Percentiles rank a stretch among this genome's conserved stretches.
Evolutionary conservation across 1,140 invertebrate species (phyloP).

Genomic region (Halesus radiatus): DNA sequence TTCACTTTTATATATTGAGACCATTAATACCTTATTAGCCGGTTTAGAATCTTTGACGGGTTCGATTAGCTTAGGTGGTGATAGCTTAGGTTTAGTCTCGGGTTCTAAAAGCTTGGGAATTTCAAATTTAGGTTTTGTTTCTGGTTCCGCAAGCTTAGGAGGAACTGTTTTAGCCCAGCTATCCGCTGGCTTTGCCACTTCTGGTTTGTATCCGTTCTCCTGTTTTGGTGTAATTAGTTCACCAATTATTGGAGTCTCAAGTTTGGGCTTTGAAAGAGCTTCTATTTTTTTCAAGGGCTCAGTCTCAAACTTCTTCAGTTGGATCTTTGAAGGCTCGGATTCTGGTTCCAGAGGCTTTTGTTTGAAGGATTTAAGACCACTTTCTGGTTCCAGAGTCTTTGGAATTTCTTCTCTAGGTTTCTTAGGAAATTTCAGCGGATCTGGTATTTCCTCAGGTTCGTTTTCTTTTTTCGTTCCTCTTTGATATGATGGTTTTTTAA

Average conservation of each 20-base stretch:
- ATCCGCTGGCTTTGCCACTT: not conserved
- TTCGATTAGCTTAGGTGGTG: not conserved
- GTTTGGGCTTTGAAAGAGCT: not conserved
- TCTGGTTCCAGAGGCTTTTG: constrained; percentile 3
- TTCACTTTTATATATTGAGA: not conserved
- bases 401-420: not conserved
- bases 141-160: not conserved
- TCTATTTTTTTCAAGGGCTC: not conserved
- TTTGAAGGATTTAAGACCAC: not conserved
- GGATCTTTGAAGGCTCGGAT: not conserved
- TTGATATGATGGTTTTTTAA: not conserved
- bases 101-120: constrained; percentile 9
- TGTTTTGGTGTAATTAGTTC: not conserved
- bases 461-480: not conserved
- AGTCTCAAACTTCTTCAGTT: not conserved
- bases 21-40: too few species aligned
- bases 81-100: not conserved
- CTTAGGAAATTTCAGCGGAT: not conserved
- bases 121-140: not conserved
- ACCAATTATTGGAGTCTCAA: not conserved
- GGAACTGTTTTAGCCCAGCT: too few species aligned
- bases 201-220: not conserved
- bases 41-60: not conserved
- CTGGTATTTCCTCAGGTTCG: constrained; percentile 19
- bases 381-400: constrained; percentile 8